Percentiles rank a stretch among this genome's conserved stretches.
These are phyloP conservation scores for Pterois miles DNA, from an alignment of 2,797 vertebrate genomes.

Conservation along the genomic window DNA sequence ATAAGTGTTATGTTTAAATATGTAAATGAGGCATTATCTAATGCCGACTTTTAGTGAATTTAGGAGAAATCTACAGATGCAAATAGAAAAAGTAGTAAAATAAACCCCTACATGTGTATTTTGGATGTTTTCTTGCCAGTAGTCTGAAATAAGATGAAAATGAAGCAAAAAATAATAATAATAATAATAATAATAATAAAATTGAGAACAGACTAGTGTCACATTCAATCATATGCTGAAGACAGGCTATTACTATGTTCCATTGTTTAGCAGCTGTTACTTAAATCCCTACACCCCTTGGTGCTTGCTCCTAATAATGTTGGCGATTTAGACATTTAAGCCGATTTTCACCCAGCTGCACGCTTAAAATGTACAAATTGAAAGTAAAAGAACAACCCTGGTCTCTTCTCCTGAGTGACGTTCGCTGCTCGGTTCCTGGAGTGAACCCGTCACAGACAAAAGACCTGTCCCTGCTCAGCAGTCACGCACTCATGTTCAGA, in stretches of 20 bases:
- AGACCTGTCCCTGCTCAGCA: constrained; percentile 34
- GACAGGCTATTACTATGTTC: background rate
- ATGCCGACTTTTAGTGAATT: too few species aligned
- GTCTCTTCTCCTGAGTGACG: constrained; percentile 8
- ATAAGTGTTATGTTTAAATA: too few species aligned
- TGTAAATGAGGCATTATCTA: too few species aligned
- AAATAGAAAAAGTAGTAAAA: too few species aligned
- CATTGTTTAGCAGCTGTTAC: constrained; percentile 9
- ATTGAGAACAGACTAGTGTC: background rate
- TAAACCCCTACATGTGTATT: too few species aligned
- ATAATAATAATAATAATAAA: too few species aligned
- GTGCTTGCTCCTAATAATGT: background rate
- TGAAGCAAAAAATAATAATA: too few species aligned
- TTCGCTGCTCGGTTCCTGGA: constrained; percentile 37
- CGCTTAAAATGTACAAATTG: background rate
- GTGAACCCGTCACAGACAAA: constrained; percentile 44
- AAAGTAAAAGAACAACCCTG: constrained; percentile 8
- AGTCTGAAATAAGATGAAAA: too few species aligned
- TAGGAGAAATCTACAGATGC: too few species aligned
- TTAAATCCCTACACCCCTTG: constrained; percentile 14
- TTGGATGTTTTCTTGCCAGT: too few species aligned
- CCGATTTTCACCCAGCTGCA: background rate
- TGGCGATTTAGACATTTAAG: constrained; percentile 2
- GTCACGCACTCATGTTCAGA: constrained; percentile 40
- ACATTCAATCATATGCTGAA: background rate